phyloP scores from a whole-genome alignment of 2,113 vertebrate species.

The Scatophagus argus region DNA sequence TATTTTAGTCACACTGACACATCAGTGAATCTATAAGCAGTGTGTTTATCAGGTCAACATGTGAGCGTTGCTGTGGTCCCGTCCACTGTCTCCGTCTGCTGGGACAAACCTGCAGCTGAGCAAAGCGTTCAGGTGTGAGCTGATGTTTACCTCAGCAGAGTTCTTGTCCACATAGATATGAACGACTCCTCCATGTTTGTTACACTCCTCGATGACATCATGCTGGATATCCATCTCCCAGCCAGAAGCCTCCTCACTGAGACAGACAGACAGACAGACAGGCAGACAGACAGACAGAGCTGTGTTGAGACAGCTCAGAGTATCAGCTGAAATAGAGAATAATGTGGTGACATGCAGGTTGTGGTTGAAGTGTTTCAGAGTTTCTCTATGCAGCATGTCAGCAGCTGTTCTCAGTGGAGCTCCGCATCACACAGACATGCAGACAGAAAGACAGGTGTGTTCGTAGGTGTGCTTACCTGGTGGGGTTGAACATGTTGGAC shows the following conservation, averaged over 20 bases:
- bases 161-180: constrained; percentile 98
- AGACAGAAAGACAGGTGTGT: background rate
- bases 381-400: too few relatives aligned
- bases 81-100: too few relatives aligned
- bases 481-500: constrained; percentile 97
- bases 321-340: too few relatives aligned
- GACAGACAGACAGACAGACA: background rate
- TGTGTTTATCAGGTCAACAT: too few relatives aligned
- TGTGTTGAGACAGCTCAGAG: too few relatives aligned
- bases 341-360: too few relatives aligned
- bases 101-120: background rate
- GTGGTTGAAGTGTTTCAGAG: too few relatives aligned
- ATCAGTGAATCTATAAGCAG: too few relatives aligned
- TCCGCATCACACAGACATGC: background rate
- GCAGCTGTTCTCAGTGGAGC: too few relatives aligned
- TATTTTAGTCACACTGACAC: too few relatives aligned
- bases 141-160: constrained; percentile 89
- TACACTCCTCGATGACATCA: constrained; percentile 98
- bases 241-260: constrained; percentile 91
- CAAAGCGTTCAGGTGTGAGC: background rate
- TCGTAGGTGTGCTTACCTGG: constrained; percentile 90
- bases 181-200: constrained; percentile 97
- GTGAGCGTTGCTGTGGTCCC: too few relatives aligned
- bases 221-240: constrained; percentile 97
- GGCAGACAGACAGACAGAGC: background rate